Evolutionary conservation across 1,140 invertebrate genomes (phyloP).

Genomic region (Cherax quadricarinatus): DNA sequence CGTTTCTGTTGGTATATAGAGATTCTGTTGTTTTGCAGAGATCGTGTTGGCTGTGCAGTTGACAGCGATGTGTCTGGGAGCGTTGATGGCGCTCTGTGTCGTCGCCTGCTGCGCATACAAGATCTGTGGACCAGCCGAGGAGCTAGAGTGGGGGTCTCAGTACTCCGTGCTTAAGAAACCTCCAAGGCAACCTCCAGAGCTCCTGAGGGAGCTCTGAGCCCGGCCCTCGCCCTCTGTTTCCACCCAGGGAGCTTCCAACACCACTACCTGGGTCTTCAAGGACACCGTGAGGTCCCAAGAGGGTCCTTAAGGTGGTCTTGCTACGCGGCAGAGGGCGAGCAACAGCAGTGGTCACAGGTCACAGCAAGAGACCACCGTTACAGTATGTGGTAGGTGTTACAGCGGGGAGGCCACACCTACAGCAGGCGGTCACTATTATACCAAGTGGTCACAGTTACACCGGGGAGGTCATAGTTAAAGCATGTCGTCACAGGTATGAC

Average conservation of each 20-base stretch:
- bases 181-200: conserved; percentile 16
- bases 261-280: conserved; percentile 5
- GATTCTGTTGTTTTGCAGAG: not conserved
- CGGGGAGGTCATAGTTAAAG: too few species aligned
- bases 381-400: not conserved
- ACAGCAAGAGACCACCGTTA: too few species aligned
- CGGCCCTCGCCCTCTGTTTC: conserved; percentile 24
- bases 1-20: too few species aligned
- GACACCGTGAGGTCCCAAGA: not conserved
- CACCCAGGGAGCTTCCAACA: not conserved
- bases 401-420: not conserved
- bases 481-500: not conserved
- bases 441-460: not conserved
- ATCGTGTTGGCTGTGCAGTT: conserved; percentile 49
- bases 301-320: not conserved
- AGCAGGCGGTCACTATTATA: not conserved
- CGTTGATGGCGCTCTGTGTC: conserved; percentile 40
- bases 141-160: conserved; percentile 53
- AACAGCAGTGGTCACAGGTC: not conserved
- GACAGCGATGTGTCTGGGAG: conserved; percentile 52
- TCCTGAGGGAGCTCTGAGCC: conserved; percentile 49
- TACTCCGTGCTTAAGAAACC: conserved; percentile 52
- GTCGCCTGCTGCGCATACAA: conserved; percentile 62
- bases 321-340: not conserved
- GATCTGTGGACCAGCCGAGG: conserved; percentile 55